Evolutionary conservation across 2,113 vertebrate genomes (phyloP), one percentile per base, ranked within the genome.

Genomic region (Neolamprologus longior): DNA sequence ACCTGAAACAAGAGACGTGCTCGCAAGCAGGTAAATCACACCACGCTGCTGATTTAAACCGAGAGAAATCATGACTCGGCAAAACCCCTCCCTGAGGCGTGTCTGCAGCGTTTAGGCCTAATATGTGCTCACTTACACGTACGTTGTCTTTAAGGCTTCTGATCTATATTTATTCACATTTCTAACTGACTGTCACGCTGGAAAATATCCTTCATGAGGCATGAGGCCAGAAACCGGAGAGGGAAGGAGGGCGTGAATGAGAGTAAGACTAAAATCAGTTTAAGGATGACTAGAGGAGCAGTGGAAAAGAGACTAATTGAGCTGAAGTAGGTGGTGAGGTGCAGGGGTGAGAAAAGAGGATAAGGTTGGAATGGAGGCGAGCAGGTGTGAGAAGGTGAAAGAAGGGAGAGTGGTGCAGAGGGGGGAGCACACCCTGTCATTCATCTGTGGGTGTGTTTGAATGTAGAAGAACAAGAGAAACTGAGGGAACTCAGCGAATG

Each of bases 151-250:
- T 89, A 85, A 91, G 81, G 83, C 84, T 84, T 90, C 89, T 80
- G 68, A 88, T 93, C 94, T 96, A 95, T 95, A 95, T 95, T 95
- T 95, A 95, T 90, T 90, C 92, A 71, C 31, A 33, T 93, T 94
- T 93, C 90, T 84, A 90, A 94, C 91, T 86, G 91, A 95, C 91
- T 89, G 92, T 93, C 89, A 92, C 78, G 66, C 81, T 76, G 79
- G 88, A 85, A 92, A 91, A 81, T 85, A 91, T 86, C 87, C 90
- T 35, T 35, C 13, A 9, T 90, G 92, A 93, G 91, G 93, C 94
- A 94, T 91, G 91, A 88, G 88, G 94, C 76, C 81, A 81, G 80
- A 54, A 90, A 89, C 63, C 9, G 3, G 90, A 89, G 81, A 88
- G 68, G 83, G 63, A 31, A 54, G 26, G 78, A 58, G 73, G 71